Base-by-base conservation (phyloP, 2,888 invertebrate genomes). In the Xylophagus ater region DNA sequence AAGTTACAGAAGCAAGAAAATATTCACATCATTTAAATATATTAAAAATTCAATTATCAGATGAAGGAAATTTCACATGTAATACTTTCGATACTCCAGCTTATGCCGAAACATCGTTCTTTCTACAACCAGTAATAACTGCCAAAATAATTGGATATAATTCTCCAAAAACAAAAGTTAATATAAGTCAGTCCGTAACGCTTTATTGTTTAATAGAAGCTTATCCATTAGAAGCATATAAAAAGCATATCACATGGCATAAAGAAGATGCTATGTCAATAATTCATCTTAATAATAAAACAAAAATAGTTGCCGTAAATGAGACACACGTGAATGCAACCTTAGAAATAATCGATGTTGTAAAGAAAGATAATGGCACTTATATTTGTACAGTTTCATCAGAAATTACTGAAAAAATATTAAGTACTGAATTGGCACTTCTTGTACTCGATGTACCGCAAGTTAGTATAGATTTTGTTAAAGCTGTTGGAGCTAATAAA, bases 311-410 rank as follows among this genome's bases (percentile, higher is more conserved):
- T 4, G 53, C 53, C 30, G 48, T 75, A 3, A 75, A 75, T 54
- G 64, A 69, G 5, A 81, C 78, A 4, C 65, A 69, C 43, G 65
- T 75, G 4, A 70, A 74, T 52, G 72, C 75, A 32, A 72, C 70
- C 0, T 64, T 79, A 34, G 65, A 63, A 53, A 66, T 79, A 35
- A 59, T 67, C 2, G 70, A 73, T 51, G 66, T 78, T 1, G 67
- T 71, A 8, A 73, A 76, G 45, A 77, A 78, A 51, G 79, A 85
- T 53, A 84, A 85, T 57, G 87, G 85, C 7, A 75, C 78, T 1
- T 82, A 80, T 53, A 62, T 63, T 14, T 78, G 78, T 56, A 51
- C 60, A 28, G 64, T 67, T 6, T 49, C 69, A 64, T 47, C 44
- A 57, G 37, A 46, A 8, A 52, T 51, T 34, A 51, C 50, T 47